Base-by-base conservation (phyloP, 2,113 vertebrate genomes). In the Tupaia tana region DNA sequence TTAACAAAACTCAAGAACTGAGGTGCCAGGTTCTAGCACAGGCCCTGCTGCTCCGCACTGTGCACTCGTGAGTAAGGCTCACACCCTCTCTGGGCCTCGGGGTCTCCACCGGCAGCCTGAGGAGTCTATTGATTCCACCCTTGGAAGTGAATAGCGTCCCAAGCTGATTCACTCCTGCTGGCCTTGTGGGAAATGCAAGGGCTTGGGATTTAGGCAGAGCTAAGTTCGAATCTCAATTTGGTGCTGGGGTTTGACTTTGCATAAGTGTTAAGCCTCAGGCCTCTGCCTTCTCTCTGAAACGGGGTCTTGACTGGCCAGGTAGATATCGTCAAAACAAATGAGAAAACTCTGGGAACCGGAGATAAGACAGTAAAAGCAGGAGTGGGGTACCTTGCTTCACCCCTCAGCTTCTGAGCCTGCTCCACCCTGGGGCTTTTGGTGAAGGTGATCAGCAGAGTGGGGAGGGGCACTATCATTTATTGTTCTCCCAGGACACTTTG, bases 271-370 rank as follows among this genome's bases (percentile, higher is more conserved):
- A 78, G 9, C 7, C 56, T 43, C 43, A 59, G 24, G 59, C 13
- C 71, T 94, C 29, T 59, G 52, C 18, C 79, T 84, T 66, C 25
- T 25, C 3, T 10, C 9, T 0, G 15, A 70, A 66, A 79, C 0
- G 34, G 0, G 10, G 63, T 63, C n/a, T 75, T 16, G 22, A 31
- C 11, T 13, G 22, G 52, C 12, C 1, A 67, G 43, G 52, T 61
- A 25, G 43, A 0, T 8, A 1, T 0, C 8, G 24, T 19, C 0
- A 7, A 43, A 54, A n/a, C 19, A 54, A 77, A 69, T 4, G 24
- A 78, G 71, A 56, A 67, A 29, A 67, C 20, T n/a, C 59, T 8
- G 20, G n/a, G 67, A 15, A 14, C 25, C 16, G 58, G 29, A 19
- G 54, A 80, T 25, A 34, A 31, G 86, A 73, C 22, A 3, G 2